These are phyloP conservation scores for Allolobophora icterica DNA, from an alignment of 2,888 invertebrate genomes.

Conservation along the genomic window DNA sequence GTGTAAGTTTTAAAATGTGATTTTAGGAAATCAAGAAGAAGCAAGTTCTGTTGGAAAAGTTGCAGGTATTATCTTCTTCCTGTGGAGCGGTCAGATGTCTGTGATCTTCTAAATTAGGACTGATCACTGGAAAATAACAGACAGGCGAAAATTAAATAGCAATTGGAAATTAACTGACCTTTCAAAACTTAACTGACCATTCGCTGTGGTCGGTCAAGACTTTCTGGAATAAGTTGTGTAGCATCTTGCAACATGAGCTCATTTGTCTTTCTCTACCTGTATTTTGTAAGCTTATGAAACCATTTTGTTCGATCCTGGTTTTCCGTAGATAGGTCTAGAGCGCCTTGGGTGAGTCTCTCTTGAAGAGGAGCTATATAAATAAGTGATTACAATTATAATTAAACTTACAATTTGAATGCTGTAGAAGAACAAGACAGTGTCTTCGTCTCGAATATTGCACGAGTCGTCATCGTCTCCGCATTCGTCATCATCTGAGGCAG, in stretches of 20 bases:
- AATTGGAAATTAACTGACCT: not conserved
- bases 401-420: not conserved
- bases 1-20: not conserved
- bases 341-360: too few species aligned
- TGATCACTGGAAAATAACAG: not conserved
- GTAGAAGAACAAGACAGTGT: not conserved
- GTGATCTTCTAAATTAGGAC: not conserved
- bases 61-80: slow-evolving; percentile 34
- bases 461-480: not conserved
- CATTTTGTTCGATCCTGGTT: too few species aligned
- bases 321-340: too few species aligned
- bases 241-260: too few species aligned
- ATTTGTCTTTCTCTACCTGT: too few species aligned
- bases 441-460: not conserved
- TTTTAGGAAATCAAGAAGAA: slow-evolving; percentile 61
- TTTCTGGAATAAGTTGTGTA: too few species aligned
- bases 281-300: too few species aligned
- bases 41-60: slow-evolving; percentile 55
- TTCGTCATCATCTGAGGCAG: not conserved
- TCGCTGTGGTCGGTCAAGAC: too few species aligned
- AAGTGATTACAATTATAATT: too few species aligned
- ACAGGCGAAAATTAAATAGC: too few species aligned
- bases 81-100: not conserved
- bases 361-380: too few species aligned
- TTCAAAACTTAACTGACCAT: not conserved